Evolutionary conservation across 1,140 invertebrate genomes (phyloP).

Genomic region (Pinna nobilis): DNA sequence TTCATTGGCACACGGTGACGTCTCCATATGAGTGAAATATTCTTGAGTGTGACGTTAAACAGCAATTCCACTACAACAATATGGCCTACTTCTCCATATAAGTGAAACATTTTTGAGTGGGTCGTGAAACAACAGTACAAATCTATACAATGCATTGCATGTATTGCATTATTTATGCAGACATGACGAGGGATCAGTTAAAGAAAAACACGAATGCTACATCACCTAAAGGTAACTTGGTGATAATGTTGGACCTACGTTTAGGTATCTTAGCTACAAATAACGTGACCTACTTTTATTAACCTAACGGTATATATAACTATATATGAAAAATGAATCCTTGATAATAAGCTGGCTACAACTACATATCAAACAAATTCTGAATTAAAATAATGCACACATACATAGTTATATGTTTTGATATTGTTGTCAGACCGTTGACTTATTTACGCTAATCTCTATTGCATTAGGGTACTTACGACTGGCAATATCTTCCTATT

Average conservation of each 20-base stretch:
- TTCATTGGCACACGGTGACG: too few relatives aligned
- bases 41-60: too few relatives aligned
- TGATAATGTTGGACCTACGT: neutral
- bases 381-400: neutral
- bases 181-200: neutral
- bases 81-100: neutral
- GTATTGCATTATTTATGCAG: neutral
- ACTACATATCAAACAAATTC: neutral
- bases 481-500: slow-evolving; percentile 28
- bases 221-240: neutral
- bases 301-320: too few relatives aligned
- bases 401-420: neutral
- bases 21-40: too few relatives aligned
- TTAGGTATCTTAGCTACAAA: too few relatives aligned
- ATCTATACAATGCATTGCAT: neutral
- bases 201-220: neutral
- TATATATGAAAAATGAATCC: too few relatives aligned
- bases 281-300: too few relatives aligned
- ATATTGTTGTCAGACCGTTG: neutral
- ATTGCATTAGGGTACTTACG: slow-evolving; percentile 11
- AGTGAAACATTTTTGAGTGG: too few relatives aligned
- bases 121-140: neutral
- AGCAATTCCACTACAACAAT: too few relatives aligned
- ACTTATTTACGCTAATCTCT: neutral
- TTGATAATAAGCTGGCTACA: neutral